phyloP scores from a whole-genome alignment of 2,113 vertebrate species.

The Oncorhynchus mykiss region DNA sequence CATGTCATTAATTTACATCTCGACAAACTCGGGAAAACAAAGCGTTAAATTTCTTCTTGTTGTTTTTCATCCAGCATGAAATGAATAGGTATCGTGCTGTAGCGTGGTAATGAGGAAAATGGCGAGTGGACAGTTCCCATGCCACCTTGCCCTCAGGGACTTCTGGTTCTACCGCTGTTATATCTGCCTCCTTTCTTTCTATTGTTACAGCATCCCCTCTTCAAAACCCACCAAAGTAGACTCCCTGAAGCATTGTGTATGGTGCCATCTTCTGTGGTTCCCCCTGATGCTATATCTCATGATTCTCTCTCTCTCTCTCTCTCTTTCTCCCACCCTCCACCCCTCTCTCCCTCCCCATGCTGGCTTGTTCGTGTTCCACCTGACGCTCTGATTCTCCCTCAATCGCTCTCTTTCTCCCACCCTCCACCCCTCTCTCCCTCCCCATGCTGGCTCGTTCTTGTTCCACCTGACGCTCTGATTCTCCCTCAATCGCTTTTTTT shows the following conservation, averaged over 20 bases:
- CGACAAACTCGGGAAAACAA: conserved; percentile 46
- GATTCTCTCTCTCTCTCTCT: background rate
- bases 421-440: background rate
- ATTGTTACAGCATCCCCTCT: conserved; percentile 34
- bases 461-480: no score
- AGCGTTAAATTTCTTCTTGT: conserved; percentile 18
- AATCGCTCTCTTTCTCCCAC: background rate
- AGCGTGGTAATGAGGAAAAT: conserved; percentile 59
- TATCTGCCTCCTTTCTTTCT: conserved; percentile 35
- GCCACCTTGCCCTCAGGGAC: conserved; percentile 34
- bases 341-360: no score
- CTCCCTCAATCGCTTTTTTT: background rate
- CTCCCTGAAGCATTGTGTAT: no score
- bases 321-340: background rate
- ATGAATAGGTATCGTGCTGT: conserved; percentile 25
- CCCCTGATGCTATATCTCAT: no score
- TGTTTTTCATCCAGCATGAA: conserved; percentile 20
- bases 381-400: background rate
- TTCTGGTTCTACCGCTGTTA: background rate
- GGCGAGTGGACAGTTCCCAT: conserved; percentile 42
- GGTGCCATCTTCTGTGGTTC: background rate
- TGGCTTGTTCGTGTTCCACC: no score
- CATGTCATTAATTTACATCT: conserved; percentile 56
- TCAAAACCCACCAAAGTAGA: conserved; percentile 20
- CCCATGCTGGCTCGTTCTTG: no score